These are phyloP conservation scores for Alouatta palliata DNA, from an alignment of 2,113 vertebrate genomes.

Conservation along the genomic window DNA sequence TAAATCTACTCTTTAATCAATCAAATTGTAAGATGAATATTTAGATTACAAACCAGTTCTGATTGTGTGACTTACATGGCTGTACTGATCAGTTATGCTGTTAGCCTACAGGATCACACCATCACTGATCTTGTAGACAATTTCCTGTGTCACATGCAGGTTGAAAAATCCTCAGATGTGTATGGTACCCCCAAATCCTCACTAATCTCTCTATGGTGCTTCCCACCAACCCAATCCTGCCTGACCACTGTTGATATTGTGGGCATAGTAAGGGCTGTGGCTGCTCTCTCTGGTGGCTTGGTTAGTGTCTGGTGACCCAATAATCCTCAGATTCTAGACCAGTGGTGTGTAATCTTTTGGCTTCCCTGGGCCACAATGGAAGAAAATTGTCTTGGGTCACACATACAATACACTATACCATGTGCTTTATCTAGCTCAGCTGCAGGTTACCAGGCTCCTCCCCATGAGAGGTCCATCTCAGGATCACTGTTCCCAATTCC, in stretches of 20 bases:
- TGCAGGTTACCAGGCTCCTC: not conserved
- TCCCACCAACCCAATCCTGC: not conserved
- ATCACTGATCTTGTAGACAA: not conserved
- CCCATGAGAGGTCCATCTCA: not conserved
- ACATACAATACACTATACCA: too few relatives aligned
- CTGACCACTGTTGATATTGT: not conserved
- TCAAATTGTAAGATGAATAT: not conserved
- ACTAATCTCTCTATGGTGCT: not conserved
- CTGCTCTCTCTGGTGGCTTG: not conserved
- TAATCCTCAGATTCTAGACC: not conserved
- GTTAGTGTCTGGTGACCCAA: not conserved
- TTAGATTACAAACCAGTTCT: not conserved
- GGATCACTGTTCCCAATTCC: not conserved
- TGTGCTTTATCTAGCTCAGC: not conserved
- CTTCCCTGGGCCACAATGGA: too few relatives aligned
- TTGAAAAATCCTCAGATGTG: not conserved
- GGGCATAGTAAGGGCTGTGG: not conserved
- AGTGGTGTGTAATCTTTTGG: too few relatives aligned
- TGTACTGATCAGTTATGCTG: too few relatives aligned
- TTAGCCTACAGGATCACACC: not conserved
- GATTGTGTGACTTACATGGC: not conserved
- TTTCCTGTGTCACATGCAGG: not conserved
- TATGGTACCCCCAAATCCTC: not conserved
- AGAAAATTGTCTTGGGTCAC: too few relatives aligned
- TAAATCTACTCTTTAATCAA: not conserved